phyloP scores from a whole-genome alignment of 2,888 invertebrate species.

The Teleogryllus oceanicus region DNA sequence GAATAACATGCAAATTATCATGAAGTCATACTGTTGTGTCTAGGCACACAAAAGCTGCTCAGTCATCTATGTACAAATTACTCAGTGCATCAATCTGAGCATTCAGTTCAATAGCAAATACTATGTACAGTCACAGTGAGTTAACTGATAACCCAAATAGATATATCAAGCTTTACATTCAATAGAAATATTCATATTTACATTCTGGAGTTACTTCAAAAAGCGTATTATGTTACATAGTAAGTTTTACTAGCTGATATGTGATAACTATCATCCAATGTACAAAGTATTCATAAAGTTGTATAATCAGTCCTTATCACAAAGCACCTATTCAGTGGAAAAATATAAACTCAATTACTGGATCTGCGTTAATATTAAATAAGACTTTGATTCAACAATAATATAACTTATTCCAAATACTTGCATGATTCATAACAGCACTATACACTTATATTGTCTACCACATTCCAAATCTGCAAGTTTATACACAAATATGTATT shows the following conservation, averaged over 20 bases:
- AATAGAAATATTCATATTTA: conserved; percentile 6
- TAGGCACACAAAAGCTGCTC: too few species aligned
- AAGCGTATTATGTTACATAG: conserved; percentile 5
- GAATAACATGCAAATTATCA: too few species aligned
- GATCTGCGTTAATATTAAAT: neutral
- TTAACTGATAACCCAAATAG: neutral
- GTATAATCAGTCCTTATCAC: neutral
- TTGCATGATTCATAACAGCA: neutral
- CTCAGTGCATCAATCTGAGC: too few species aligned
- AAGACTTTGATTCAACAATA: neutral
- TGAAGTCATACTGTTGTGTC: too few species aligned
- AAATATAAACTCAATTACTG: neutral
- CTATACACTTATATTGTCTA: neutral
- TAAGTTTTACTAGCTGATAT: conserved; percentile 18
- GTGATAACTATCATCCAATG: neutral
- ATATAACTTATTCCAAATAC: neutral
- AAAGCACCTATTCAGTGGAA: conserved; percentile 2
- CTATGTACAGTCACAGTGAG: too few species aligned
- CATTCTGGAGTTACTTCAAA: neutral
- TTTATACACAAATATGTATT: neutral
- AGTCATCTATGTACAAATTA: too few species aligned
- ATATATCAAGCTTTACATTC: neutral
- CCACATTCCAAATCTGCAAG: neutral
- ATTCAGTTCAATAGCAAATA: too few species aligned
- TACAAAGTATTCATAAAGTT: neutral